Evolutionary conservation across 2,888 invertebrate species (phyloP).

Genomic region (Hyles lineata): DNA sequence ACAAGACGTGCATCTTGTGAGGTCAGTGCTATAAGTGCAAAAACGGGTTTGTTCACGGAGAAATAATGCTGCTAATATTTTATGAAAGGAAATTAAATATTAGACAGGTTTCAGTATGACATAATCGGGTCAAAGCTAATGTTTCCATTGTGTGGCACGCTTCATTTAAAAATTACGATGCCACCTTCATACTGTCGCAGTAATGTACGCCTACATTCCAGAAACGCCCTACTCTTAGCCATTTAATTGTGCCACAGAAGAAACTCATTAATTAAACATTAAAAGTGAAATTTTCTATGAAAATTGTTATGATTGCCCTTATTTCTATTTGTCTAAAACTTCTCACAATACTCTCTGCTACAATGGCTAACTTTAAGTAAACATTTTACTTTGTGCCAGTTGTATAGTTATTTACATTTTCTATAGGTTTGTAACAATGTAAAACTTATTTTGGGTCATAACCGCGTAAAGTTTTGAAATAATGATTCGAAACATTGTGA

Average conservation of each 20-base stretch:
- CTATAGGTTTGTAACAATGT: not conserved
- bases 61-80: not conserved
- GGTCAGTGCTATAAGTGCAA: no score
- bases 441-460: conserved; percentile 10
- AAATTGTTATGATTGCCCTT: not conserved
- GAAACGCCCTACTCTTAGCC: not conserved
- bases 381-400: not conserved
- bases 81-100: not conserved
- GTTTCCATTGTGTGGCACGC: conserved; percentile 22
- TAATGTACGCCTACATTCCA: not conserved
- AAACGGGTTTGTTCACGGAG: no score
- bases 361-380: not conserved
- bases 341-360: not conserved
- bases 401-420: not conserved
- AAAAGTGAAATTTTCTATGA: not conserved
- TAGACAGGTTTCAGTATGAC: not conserved
- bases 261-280: conserved; percentile 6
- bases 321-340: not conserved
- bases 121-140: conserved; percentile 22
- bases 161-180: conserved; percentile 21
- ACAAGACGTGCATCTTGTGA: no score
- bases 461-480: conserved; percentile 30
- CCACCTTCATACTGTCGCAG: conserved; percentile 2
- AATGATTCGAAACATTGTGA: conserved; percentile 46
- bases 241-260: not conserved